Percentiles rank a stretch among this genome's conserved stretches.
Evolutionary conservation across 2,797 vertebrate species (phyloP).

Genomic region (Premnoplex brunnescens): DNA sequence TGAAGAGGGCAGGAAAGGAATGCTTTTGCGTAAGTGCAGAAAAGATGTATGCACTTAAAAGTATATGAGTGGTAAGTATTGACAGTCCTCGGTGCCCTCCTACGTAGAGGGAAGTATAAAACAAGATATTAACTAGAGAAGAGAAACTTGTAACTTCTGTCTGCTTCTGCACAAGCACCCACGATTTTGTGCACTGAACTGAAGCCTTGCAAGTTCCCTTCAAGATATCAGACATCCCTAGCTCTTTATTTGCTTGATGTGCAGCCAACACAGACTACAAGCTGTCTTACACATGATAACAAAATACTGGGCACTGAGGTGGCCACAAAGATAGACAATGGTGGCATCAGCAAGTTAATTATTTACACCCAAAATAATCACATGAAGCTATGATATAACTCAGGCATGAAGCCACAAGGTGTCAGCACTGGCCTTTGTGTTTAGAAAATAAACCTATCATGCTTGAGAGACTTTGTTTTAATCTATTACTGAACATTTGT

Average conservation of each 20-base stretch:
- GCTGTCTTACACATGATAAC: accelerated
- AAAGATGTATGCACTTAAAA: neutral
- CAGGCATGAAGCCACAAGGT: constrained; percentile 3
- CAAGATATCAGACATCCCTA: neutral
- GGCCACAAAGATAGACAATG: neutral
- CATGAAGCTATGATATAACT: neutral
- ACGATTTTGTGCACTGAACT: neutral
- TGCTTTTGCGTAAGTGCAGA: neutral
- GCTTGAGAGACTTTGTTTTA: neutral
- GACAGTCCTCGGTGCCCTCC: neutral
- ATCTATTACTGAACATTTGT: neutral
- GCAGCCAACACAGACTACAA: neutral
- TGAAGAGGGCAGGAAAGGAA: neutral
- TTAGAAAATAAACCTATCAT: neutral
- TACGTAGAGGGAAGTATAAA: neutral
- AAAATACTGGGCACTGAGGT: neutral
- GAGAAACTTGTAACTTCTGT: neutral
- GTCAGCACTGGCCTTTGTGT: neutral
- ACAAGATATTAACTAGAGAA: neutral
- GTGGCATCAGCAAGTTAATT: neutral
- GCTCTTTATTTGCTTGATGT: neutral
- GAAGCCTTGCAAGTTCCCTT: neutral
- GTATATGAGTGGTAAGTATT: accelerated
- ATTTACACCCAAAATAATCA: neutral
- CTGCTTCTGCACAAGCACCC: neutral